Evolutionary conservation across 2,113 vertebrate genomes (phyloP).

Genomic region (Myiagra hebetior): DNA sequence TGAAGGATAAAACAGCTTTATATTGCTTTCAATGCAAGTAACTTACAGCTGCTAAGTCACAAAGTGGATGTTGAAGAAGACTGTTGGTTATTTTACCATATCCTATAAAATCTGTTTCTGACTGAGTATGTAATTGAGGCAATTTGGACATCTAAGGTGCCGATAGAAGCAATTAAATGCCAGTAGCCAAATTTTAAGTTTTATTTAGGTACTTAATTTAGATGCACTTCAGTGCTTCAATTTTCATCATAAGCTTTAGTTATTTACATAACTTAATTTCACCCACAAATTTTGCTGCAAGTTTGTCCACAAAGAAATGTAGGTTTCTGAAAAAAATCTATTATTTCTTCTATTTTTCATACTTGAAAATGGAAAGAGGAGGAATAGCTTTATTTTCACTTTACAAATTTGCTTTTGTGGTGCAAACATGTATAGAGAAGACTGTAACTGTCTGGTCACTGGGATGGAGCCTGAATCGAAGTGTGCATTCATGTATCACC

Average conservation of each 20-base stretch:
- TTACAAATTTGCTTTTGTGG: background rate
- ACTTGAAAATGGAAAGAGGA: background rate
- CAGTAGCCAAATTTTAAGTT: background rate
- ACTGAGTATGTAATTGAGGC: background rate
- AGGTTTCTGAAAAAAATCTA: background rate
- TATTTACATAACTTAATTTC: background rate
- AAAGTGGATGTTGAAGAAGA: background rate
- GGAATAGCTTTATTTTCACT: background rate
- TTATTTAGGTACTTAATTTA: conserved; percentile 8
- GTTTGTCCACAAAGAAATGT: background rate
- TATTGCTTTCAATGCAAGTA: background rate
- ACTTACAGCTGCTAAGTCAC: background rate
- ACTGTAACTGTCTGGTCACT: background rate
- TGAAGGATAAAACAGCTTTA: background rate
- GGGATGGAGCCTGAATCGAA: background rate
- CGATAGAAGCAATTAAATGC: background rate
- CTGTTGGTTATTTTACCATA: background rate
- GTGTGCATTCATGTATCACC: background rate
- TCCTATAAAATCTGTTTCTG: conserved; percentile 20
- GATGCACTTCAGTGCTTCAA: background rate
- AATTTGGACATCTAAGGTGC: background rate
- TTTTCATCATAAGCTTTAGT: background rate
- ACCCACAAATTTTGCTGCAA: background rate
- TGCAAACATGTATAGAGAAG: background rate
- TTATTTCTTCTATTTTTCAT: background rate